Conservation (phyloP, 2,888 invertebrate genomes). For the Troides helena region DNA sequence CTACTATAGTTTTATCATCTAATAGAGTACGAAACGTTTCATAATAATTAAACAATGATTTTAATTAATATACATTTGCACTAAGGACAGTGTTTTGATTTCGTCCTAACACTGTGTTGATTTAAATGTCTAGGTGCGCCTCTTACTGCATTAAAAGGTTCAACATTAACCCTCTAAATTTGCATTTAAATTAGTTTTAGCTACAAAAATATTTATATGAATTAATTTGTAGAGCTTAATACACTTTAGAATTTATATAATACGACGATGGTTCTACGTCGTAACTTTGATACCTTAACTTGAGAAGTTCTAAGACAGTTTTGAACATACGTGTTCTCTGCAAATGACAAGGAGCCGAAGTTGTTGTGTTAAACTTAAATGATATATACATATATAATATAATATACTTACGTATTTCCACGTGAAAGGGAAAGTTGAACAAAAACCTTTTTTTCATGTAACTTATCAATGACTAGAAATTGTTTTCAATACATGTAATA, state of each 20-base stretch:
- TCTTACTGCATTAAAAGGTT: too few relatives aligned
- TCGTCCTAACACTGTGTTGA: too few relatives aligned
- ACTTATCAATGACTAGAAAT: slow-evolving; percentile 5
- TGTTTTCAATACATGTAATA: slow-evolving; percentile 2
- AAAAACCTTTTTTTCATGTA: slow-evolving; percentile 9
- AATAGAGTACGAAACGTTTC: too few relatives aligned
- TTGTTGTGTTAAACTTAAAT: slow-evolving; percentile 1
- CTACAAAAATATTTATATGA: too few relatives aligned
- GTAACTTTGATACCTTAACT: slow-evolving; percentile 12
- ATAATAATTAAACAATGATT: too few relatives aligned
- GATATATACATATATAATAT: neutral
- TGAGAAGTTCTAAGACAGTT: slow-evolving; percentile 14
- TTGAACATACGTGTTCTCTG: slow-evolving; percentile 8
- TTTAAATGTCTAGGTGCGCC: too few relatives aligned
- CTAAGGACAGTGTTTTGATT: too few relatives aligned
- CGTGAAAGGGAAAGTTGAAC: neutral
- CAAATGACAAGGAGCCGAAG: slow-evolving; percentile 10
- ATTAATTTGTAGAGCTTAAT: slow-evolving; percentile 1
- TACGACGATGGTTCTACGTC: slow-evolving; percentile 4
- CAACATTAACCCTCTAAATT: too few relatives aligned
- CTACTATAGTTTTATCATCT: too few relatives aligned
- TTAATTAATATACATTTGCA: too few relatives aligned
- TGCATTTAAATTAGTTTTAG: neutral
- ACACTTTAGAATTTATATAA: slow-evolving; percentile 3
- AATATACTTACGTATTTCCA: neutral